Conservation (phyloP, 2,888 invertebrate species). For the Oscheius sp. region DNA sequence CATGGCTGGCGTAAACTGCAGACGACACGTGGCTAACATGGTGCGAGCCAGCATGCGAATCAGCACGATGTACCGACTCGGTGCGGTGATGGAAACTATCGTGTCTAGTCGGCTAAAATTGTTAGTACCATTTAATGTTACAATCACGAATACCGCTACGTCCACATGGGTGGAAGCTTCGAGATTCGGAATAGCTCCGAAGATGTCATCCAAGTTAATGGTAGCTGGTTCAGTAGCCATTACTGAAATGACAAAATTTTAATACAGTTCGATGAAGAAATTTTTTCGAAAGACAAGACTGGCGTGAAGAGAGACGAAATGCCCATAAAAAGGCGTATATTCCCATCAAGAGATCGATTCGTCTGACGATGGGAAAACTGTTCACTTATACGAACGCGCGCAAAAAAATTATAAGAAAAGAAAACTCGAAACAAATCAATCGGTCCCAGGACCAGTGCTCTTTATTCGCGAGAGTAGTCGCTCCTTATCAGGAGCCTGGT, state of each 20-base stretch:
- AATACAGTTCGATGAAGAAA: neutral
- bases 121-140: neutral
- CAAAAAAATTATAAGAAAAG: slow-evolving; percentile 3
- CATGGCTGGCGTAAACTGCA: neutral
- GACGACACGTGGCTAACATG: slow-evolving; percentile 24
- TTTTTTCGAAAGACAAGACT: neutral
- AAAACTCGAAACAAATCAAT: slow-evolving; percentile 19
- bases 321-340: neutral
- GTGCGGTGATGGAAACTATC: slow-evolving; percentile 8
- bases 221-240: slow-evolving; percentile 26
- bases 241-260: neutral
- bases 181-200: slow-evolving; percentile 42
- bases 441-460: slow-evolving; percentile 37
- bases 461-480: slow-evolving; percentile 36
- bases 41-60: slow-evolving; percentile 15
- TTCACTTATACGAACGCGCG: neutral
- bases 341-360: slow-evolving; percentile 12
- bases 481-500: slow-evolving; percentile 33
- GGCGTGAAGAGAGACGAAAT: neutral
- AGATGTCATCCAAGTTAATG: slow-evolving; percentile 58
- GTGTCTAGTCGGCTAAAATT: neutral
- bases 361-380: slow-evolving; percentile 16
- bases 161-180: slow-evolving; percentile 19
- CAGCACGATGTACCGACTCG: neutral
- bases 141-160: neutral